A percentile compares a stretch with the other conserved stretches of the same genome.
Evolutionary conservation across 2,888 invertebrate species (phyloP).

Genomic region (Lacanobia wlatinum): DNA sequence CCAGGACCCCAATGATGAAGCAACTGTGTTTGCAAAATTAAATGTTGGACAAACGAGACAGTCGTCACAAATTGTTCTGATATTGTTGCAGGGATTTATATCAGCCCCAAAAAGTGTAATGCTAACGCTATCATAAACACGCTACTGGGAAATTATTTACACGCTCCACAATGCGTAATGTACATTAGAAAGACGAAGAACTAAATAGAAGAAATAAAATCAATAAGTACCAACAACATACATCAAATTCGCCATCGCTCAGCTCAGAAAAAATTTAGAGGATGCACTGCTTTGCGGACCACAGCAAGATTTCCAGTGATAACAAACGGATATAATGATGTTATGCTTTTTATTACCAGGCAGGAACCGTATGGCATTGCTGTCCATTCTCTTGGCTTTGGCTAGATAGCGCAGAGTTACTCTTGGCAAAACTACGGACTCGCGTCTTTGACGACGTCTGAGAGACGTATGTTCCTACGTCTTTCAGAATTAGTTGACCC

Average conservation of each 20-base stretch:
- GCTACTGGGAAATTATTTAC: background rate
- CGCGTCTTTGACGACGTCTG: background rate
- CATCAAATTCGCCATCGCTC: background rate
- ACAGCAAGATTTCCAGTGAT: background rate
- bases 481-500: background rate
- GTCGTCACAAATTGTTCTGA: background rate
- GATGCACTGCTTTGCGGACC: background rate
- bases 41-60: background rate
- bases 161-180: background rate
- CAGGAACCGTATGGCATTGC: too few relatives aligned
- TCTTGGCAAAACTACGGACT: background rate
- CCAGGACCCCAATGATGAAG: constrained; percentile 21
- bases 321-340: background rate
- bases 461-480: background rate
- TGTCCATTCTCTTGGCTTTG: background rate
- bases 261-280: background rate
- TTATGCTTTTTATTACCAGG: background rate
- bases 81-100: background rate
- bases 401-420: background rate
- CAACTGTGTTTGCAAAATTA: constrained; percentile 24
- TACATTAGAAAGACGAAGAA: background rate
- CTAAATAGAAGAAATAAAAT: background rate
- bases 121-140: background rate
- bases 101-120: background rate
- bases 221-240: background rate